Percentiles rank a stretch among this genome's conserved stretches.
Evolutionary conservation across 2,888 invertebrate species (phyloP).

Genomic region (Melipona bicolor): DNA sequence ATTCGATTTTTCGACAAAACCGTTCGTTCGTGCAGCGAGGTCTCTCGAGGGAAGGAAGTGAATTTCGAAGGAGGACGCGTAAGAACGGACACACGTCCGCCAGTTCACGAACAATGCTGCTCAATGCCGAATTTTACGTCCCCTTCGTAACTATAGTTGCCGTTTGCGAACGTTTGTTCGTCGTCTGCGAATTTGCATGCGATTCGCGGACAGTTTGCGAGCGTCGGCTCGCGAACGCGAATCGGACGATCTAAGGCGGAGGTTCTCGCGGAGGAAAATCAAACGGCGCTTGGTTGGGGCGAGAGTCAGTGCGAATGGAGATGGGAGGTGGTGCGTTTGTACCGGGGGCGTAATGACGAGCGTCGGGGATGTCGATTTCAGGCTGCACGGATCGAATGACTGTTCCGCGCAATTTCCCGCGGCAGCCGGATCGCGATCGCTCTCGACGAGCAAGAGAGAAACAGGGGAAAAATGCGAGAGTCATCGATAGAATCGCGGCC

Average conservation of each 20-base stretch:
- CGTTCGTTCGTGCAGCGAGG: not conserved
- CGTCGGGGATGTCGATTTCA: constrained; percentile 54
- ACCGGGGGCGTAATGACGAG: constrained; percentile 39
- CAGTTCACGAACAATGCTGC: not conserved
- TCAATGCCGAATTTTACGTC: not conserved
- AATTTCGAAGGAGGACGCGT: not conserved
- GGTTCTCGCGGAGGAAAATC: not conserved
- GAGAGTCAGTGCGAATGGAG: constrained; percentile 15
- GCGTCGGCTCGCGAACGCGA: not conserved
- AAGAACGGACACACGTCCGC: not conserved
- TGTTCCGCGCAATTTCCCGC: constrained; percentile 73
- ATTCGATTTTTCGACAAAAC: not conserved
- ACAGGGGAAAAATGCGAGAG: constrained; percentile 40
- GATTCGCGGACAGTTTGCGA: not conserved
- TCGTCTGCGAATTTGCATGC: not conserved
- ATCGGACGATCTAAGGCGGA: not conserved
- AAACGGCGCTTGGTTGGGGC: constrained; percentile 10
- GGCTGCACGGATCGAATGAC: constrained; percentile 57
- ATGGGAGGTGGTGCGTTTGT: not conserved
- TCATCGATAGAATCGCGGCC: constrained; percentile 71
- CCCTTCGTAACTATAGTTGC: not conserved
- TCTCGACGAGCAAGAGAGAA: not conserved
- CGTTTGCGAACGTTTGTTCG: not conserved
- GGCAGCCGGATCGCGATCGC: constrained; percentile 31
- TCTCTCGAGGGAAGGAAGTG: not conserved